Evolutionary conservation across 2,888 invertebrate species (phyloP), one percentile per base, ranked within the genome.

Genomic region (Idaea straminata): DNA sequence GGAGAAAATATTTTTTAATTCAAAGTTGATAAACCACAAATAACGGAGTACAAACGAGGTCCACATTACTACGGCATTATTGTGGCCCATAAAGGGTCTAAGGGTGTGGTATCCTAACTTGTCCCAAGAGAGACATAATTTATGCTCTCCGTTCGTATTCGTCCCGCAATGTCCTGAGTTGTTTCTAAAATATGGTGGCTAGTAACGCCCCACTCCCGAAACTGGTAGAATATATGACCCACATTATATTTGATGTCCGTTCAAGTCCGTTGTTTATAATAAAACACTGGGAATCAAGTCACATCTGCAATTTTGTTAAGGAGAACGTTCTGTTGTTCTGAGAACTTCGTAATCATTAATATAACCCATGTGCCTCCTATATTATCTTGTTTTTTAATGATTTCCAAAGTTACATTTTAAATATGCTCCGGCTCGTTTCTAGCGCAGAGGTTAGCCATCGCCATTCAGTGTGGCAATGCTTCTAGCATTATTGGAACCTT

Each of bases 81-180:
- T 76, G 77, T 76, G 78, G 77, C 77, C 81, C 82, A 83, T 85
- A 86, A 85, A 83, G 86, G 84, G 84, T 82, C 80, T 79, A 77
- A 81, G 82, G 83, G 77, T 75, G 70, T 76, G 76, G 73, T 71
- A 75, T 74, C 74, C 80, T 82, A 81, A 86, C 82, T 80, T 75
- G 81, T 81, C 87, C 85, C 87, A 61, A 58, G 83, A 66, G 82
- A 82, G 72, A 73, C 81, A 83, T 86, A 83, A 86, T 86, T 85
- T 86, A 87, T 83, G 78, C 76, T 69, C 74, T 71, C 74, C 66
- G 64, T 74, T 72, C 75, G 72, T 75, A 77, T 77, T 77, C 78
- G 75, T 77, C 76, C 74, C 64, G 66, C 73, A 69, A 72, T 74
- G 80, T 77, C 81, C 79, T 78, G 77, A 78, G 76, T 79, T 78